Percentiles rank a stretch among this genome's conserved stretches.
Evolutionary conservation across 1,140 invertebrate genomes (phyloP).

Genomic region (Wasmannia auropunctata): DNA sequence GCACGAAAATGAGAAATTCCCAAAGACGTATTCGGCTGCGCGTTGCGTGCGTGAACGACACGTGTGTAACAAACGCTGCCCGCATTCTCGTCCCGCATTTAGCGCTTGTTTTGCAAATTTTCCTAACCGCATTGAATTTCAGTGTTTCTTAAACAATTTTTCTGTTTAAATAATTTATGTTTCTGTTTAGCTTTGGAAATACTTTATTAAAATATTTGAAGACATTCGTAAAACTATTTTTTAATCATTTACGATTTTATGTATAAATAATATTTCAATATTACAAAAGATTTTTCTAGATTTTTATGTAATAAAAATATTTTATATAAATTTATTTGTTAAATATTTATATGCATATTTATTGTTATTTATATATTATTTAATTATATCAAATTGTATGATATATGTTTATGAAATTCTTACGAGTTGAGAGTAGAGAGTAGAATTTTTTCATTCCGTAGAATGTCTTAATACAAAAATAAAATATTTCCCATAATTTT

Average conservation of each 20-base stretch:
- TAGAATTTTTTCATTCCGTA: background rate
- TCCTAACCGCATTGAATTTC: background rate
- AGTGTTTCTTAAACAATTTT: background rate
- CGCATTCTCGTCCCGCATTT: conserved; percentile 37
- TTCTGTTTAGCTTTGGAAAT: background rate
- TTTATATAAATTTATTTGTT: conserved; percentile 8
- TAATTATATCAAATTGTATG: background rate
- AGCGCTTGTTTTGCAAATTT: conserved; percentile 2
- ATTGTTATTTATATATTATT: no score
- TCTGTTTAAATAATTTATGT: background rate
- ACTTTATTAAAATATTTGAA: background rate
- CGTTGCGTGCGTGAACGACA: conserved; percentile 52
- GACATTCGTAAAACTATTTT: background rate
- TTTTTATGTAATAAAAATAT: background rate
- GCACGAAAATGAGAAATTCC: conserved; percentile 51
- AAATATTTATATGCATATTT: background rate
- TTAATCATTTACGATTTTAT: background rate
- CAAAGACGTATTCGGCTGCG: conserved; percentile 43
- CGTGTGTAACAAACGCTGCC: conserved; percentile 20
- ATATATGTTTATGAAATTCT: background rate
- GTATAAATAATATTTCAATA: background rate
- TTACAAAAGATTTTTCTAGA: background rate
- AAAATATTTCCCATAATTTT: background rate
- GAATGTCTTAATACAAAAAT: background rate
- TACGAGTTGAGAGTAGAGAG: background rate